A percentile compares a stretch with the other conserved stretches of the same genome.
These are phyloP conservation scores for Aphaenogaster floridana DNA, from an alignment of 1,140 invertebrate species.

Conservation along the genomic window DNA sequence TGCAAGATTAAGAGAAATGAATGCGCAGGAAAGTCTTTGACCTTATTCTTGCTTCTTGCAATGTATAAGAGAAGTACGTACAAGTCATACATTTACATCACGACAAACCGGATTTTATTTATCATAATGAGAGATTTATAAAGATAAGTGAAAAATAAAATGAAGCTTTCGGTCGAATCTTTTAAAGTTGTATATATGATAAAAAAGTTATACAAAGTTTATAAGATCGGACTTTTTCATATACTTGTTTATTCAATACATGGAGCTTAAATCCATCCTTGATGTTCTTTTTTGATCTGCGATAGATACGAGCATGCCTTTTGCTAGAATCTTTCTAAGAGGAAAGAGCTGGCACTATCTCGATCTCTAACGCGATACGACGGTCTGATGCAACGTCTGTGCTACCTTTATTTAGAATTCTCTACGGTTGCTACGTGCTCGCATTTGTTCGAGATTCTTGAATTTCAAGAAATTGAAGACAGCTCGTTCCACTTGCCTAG, in stretches of 20 bases:
- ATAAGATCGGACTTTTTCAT: background rate
- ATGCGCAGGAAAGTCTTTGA: background rate
- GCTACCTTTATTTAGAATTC: slow-evolving; percentile 45
- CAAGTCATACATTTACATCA: background rate
- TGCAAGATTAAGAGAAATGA: slow-evolving; percentile 16
- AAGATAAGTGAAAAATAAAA: slow-evolving; percentile 2
- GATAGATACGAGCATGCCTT: slow-evolving; percentile 38
- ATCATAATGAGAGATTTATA: background rate
- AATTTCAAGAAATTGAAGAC: slow-evolving; percentile 70
- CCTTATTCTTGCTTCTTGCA: background rate
- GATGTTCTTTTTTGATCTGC: slow-evolving; percentile 42
- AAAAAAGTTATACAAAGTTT: slow-evolving; percentile 31
- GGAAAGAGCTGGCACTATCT: slow-evolving; percentile 24
- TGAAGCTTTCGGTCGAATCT: background rate
- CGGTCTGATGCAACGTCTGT: slow-evolving; percentile 5
- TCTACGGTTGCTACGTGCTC: slow-evolving; percentile 35
- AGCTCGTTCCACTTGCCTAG: slow-evolving; percentile 49
- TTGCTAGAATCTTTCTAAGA: slow-evolving; percentile 6
- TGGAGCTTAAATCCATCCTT: slow-evolving; percentile 26
- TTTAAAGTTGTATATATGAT: slow-evolving; percentile 1
- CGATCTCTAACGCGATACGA: slow-evolving; percentile 41
- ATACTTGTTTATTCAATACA: slow-evolving; percentile 19
- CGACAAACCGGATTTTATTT: background rate
- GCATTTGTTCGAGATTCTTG: slow-evolving; percentile 70
- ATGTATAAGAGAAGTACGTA: background rate